Base-by-base conservation (phyloP, 2,888 invertebrate species). In the Chloromyia formosa region DNA sequence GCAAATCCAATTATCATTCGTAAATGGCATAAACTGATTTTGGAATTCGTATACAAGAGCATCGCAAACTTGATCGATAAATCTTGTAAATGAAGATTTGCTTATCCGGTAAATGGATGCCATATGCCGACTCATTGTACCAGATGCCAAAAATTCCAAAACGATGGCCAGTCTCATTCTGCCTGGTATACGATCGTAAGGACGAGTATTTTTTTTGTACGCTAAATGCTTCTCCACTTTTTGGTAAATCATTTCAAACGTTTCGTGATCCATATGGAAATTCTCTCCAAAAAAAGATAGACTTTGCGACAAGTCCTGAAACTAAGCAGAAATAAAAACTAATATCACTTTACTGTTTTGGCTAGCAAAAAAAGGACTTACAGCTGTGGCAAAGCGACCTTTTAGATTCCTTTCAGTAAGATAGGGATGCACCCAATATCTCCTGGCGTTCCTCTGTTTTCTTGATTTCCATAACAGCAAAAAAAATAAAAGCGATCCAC, bases 51-150 rank as follows among this genome's bases (percentile, higher is more conserved):
- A 16, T 5, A 20, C 9, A 12, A 60, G 14, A 3, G 60, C 60
- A 4, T 20, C 14, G 18, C 22, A 60, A 60, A 60, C 60, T 14
- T 60, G 14, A 18, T 18, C 4, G 3, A 60, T n/a, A 60, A 60
- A n/a, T 14, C 23, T 62, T 16, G 23, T 14, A 16, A 62, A 62
- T 12, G 20, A 27, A n/a, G 20, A 27, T 27, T 62, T 62, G 16
- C 62, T 62, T 1, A 62, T 27, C 18, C 62, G 20, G 27, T 62
- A 62, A 3, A 27, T 35, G 20, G 62, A 62, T 23, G 62, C 58
- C 20, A 58, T 10, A 58, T 58, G 58, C 62, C 62, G 20, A 5
- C 27, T 10, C 22, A 62, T 23, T 27, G 62, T 23, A 12, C 62
- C 62, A 23, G 23, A n/a, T 27, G 23, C 16, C 20, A 27, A 62